Percentiles rank a stretch among this genome's conserved stretches.
Evolutionary conservation across 2,113 vertebrate species (phyloP).

Genomic region (Leptobrachium leishanense): DNA sequence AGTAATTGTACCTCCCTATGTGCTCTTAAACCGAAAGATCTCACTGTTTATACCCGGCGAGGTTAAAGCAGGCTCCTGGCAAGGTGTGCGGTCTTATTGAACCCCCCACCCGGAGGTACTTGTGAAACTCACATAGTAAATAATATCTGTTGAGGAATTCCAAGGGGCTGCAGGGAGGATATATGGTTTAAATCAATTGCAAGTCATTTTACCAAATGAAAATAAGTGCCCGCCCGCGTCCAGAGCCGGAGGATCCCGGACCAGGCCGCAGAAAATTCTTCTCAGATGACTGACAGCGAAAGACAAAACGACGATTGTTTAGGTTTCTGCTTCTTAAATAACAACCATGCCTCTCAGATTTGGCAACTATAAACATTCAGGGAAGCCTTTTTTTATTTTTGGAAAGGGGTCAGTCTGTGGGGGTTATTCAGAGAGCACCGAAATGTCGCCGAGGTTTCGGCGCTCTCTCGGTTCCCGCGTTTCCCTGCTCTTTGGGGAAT

Average conservation of each 20-base stretch:
- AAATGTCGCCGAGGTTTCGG: too few species aligned
- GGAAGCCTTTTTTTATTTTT: too few species aligned
- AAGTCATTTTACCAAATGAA: slow-evolving; percentile 35
- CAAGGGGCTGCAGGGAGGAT: slow-evolving; percentile 14
- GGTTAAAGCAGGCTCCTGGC: slow-evolving; percentile 27
- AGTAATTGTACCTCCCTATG: slow-evolving; percentile 43
- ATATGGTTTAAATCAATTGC: slow-evolving; percentile 43
- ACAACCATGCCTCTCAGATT: neutral
- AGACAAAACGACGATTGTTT: neutral
- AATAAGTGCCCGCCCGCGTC: neutral
- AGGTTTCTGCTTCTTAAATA: too few species aligned
- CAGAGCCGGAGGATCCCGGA: neutral
- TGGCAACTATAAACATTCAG: neutral
- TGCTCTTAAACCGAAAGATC: slow-evolving; percentile 36
- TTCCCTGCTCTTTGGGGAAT: too few species aligned
- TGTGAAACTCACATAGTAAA: slow-evolving; percentile 26
- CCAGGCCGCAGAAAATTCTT: neutral
- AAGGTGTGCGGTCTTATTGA: slow-evolving; percentile 47
- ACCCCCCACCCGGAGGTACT: slow-evolving; percentile 25
- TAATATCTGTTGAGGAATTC: slow-evolving; percentile 33
- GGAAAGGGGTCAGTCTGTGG: too few species aligned
- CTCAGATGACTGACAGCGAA: neutral
- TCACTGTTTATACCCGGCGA: slow-evolving; percentile 38
- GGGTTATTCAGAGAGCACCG: too few species aligned
- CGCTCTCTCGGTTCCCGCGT: too few species aligned